phyloP scores from a whole-genome alignment of 2,113 vertebrate species.

The Stigmatopora nigra region DNA sequence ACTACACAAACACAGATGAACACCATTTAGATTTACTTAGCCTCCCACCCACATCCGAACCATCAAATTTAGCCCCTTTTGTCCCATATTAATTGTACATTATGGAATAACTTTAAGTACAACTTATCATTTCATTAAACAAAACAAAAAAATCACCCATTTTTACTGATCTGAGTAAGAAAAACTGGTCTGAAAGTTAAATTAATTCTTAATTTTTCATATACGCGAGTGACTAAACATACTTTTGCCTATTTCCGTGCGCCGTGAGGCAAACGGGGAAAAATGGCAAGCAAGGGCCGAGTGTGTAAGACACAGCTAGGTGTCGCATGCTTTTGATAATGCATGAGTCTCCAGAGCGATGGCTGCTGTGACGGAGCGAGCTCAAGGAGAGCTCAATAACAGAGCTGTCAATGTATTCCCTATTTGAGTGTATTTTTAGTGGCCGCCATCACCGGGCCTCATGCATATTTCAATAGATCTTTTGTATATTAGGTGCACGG shows the following conservation, averaged over 20 bases:
- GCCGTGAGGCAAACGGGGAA: constrained; percentile 13
- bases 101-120: too few species aligned
- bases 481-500: constrained; percentile 74
- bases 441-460: constrained; percentile 69
- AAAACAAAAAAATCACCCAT: too few species aligned
- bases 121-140: too few species aligned
- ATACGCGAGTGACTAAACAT: background rate
- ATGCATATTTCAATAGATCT: constrained; percentile 81
- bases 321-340: constrained; percentile 56
- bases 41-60: too few species aligned
- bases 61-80: too few species aligned
- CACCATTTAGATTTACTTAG: too few species aligned
- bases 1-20: too few species aligned
- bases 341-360: constrained; percentile 60
- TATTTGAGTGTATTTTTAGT: constrained; percentile 80
- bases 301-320: constrained; percentile 25
- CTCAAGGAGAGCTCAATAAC: constrained; percentile 82
- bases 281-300: constrained; percentile 9
- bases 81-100: too few species aligned
- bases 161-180: too few species aligned
- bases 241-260: constrained; percentile 14
- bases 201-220: background rate
- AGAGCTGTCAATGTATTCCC: constrained; percentile 79
- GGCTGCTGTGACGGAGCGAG: constrained; percentile 65
- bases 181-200: too few species aligned